Conservation (phyloP, 2,797 vertebrate genomes). For the Pagetopsis macropterus region DNA sequence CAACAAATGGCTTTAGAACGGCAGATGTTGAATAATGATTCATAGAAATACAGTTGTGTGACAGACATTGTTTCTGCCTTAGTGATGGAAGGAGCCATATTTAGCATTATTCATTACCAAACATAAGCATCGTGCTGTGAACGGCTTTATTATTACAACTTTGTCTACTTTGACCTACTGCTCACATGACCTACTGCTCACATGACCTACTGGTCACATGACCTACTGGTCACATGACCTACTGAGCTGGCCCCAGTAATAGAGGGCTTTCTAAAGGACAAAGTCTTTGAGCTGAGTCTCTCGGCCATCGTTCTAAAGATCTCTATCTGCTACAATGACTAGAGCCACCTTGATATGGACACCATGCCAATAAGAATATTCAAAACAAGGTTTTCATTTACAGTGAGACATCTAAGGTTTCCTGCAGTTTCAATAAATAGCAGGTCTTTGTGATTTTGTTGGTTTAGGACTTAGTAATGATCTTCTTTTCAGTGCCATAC, state of each 20-base stretch:
- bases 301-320: background rate
- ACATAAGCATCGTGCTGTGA: background rate
- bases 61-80: background rate
- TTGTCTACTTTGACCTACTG: background rate
- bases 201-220: no score
- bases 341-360: background rate
- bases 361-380: background rate
- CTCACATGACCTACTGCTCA: no score
- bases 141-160: background rate
- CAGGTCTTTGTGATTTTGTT: background rate
- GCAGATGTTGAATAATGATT: background rate
- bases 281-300: conserved; percentile 1
- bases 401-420: background rate
- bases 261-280: background rate
- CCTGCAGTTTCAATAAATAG: background rate
- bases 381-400: no score
- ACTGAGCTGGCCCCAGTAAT: background rate
- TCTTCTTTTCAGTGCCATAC: background rate
- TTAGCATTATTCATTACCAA: background rate
- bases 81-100: background rate
- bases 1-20: background rate
- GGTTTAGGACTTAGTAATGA: background rate
- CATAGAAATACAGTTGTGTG: background rate
- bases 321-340: background rate
- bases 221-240: no score